A percentile compares a stretch with the other conserved stretches of the same genome.
Conservation (phyloP, 2,113 vertebrate species). For the Oreotrochilus melanogaster region DNA sequence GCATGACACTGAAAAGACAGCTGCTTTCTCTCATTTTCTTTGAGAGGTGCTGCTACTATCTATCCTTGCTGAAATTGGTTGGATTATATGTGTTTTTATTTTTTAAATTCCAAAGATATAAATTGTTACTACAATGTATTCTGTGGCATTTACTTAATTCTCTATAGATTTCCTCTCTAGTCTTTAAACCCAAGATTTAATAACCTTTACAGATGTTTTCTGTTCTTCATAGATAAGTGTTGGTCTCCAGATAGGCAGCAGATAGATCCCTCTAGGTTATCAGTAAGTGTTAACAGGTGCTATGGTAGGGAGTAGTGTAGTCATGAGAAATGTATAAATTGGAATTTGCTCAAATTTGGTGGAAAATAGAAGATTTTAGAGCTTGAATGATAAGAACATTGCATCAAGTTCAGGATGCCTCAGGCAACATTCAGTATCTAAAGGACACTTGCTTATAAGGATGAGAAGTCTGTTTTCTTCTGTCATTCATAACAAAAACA, state of each 20-base stretch:
- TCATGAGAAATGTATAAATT: neutral
- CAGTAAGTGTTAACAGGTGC: neutral
- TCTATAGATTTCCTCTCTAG: neutral
- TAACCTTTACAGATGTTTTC: neutral
- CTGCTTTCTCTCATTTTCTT: neutral
- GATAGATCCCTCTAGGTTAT: neutral
- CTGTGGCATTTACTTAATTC: neutral
- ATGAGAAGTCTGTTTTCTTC: neutral
- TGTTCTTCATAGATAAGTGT: neutral
- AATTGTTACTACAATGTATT: neutral
- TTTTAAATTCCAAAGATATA: neutral
- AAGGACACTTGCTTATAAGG: fast-evolving
- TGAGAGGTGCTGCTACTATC: neutral
- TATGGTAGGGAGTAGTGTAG: neutral
- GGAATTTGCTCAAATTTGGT: neutral
- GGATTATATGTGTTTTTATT: neutral
- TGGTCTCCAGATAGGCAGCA: neutral
- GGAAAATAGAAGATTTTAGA: neutral
- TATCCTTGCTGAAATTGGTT: neutral
- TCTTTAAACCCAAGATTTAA: neutral
- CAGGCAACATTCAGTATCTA: neutral
- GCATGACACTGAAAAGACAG: neutral
- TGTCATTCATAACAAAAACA: neutral
- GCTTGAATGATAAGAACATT: neutral
- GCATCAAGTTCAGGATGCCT: neutral